Percentiles rank a stretch among this genome's conserved stretches.
Evolutionary conservation across 2,888 invertebrate genomes (phyloP).

Genomic region (Mesochorus sp.): DNA sequence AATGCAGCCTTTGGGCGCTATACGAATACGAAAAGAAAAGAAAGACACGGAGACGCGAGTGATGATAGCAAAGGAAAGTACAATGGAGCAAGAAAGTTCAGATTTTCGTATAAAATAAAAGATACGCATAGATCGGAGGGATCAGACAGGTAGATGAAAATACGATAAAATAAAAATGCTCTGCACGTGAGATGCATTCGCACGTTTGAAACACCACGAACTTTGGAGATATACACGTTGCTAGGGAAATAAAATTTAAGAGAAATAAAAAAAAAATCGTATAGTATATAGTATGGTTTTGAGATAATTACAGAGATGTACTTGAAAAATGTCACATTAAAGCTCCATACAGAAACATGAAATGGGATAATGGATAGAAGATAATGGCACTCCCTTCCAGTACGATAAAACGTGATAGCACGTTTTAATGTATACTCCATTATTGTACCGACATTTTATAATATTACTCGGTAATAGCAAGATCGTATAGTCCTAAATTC

Average conservation of each 20-base stretch:
- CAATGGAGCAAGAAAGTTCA: slow-evolving; percentile 41
- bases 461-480: neutral
- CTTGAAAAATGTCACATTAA: no score
- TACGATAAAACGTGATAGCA: neutral
- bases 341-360: no score
- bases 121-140: slow-evolving; percentile 17
- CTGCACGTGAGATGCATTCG: neutral
- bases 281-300: no score
- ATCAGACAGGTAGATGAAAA: neutral
- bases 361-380: neutral
- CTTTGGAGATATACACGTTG: neutral
- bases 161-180: neutral
- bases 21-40: slow-evolving; percentile 1
- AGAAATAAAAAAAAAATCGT: no score
- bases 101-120: slow-evolving; percentile 42
- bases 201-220: neutral
- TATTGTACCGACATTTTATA: no score
- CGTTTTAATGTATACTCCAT: neutral
- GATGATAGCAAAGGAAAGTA: slow-evolving; percentile 32
- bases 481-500: no score
- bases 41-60: slow-evolving; percentile 16
- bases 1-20: slow-evolving; percentile 15
- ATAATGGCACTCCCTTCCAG: neutral
- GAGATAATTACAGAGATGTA: no score
- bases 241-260: no score